A percentile compares a stretch with the other conserved stretches of the same genome.
These are phyloP conservation scores for Chloroceryle amazona DNA, from an alignment of 2,797 vertebrate species.

Conservation along the genomic window DNA sequence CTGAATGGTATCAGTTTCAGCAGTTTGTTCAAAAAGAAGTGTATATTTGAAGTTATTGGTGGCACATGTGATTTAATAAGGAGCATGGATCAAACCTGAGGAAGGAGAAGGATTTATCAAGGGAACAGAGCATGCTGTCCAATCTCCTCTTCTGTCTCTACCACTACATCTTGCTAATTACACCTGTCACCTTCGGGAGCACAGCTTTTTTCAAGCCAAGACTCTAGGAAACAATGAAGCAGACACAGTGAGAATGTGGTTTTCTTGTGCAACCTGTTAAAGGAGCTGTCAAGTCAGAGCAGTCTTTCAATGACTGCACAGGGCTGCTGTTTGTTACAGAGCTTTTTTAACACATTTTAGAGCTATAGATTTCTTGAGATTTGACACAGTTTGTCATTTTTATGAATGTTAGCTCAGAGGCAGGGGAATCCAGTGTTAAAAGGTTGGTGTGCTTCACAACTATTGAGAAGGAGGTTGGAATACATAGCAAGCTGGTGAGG, in stretches of 20 bases:
- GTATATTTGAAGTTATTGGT: conserved; percentile 1
- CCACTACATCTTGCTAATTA: neutral
- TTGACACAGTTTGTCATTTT: fast-evolving
- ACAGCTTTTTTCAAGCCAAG: neutral
- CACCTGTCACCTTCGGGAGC: neutral
- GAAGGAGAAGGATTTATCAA: neutral
- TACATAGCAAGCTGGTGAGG: neutral
- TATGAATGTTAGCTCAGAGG: neutral
- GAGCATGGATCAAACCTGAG: neutral
- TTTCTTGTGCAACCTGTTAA: neutral
- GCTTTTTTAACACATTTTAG: neutral
- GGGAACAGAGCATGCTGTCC: neutral
- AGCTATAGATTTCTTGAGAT: neutral
- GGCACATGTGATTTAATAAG: neutral
- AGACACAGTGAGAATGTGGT: neutral
- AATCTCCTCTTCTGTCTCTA: neutral
- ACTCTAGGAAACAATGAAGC: neutral
- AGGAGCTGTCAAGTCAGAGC: neutral
- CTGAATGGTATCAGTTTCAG: neutral
- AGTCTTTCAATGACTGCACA: neutral
- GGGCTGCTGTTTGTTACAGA: neutral
- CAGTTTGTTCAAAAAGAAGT: neutral
- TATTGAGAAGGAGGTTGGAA: neutral
- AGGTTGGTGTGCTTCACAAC: fast-evolving
- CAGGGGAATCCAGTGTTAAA: neutral